A percentile compares a stretch with the other conserved stretches of the same genome.
phyloP scores from a whole-genome alignment of 2,113 vertebrate species.

The Phocoena sinus region DNA sequence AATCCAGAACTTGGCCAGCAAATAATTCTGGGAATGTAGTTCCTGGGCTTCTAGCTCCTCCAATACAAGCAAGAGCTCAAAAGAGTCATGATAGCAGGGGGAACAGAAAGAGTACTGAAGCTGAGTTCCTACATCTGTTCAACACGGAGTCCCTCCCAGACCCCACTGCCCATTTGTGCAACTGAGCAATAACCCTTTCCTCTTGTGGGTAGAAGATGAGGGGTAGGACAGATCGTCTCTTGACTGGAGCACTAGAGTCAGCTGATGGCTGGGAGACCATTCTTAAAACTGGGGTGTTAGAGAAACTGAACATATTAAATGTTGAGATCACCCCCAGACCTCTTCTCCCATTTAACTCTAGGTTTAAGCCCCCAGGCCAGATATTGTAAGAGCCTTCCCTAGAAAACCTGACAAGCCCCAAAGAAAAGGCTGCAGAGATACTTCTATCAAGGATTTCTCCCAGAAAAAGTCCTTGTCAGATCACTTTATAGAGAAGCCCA shows the following conservation, averaged over 20 bases:
- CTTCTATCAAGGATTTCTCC: not conserved
- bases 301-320: not conserved
- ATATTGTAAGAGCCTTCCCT: not conserved
- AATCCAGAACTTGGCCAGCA: not conserved
- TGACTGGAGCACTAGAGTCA: not conserved
- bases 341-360: not conserved
- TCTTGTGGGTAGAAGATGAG: not conserved
- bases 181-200: not conserved
- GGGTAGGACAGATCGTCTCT: not conserved
- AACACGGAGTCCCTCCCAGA: not conserved
- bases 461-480: not conserved
- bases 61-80: not conserved
- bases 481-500: not conserved
- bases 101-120: not conserved
- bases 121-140: not conserved
- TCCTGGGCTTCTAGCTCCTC: not conserved
- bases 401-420: not conserved
- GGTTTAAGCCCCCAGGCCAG: not conserved
- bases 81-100: not conserved
- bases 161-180: not conserved
- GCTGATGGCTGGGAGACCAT: not conserved
- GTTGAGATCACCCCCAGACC: not conserved
- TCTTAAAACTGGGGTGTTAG: not conserved
- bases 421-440: not conserved
- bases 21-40: not conserved